Evolutionary conservation across 64 coral and sea anemone genomes (phyloP).

Genomic region (Montipora capricornis): DNA sequence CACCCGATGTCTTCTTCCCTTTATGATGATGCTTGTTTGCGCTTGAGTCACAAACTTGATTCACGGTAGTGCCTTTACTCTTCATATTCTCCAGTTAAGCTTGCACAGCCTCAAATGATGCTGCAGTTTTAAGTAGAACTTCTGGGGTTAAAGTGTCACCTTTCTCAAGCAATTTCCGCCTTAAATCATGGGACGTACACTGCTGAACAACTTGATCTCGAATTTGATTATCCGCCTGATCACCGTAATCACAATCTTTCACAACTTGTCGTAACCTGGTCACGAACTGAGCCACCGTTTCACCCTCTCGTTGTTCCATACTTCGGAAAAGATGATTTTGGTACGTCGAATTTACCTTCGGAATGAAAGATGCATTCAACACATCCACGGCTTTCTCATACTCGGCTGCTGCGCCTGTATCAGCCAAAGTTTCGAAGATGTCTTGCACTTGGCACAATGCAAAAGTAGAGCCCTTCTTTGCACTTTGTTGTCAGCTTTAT

Average conservation of each 20-base stretch:
- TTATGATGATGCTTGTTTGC: neutral
- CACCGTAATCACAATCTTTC: neutral
- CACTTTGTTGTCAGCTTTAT: neutral
- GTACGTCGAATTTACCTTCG: conserved; percentile 5
- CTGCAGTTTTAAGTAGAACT: neutral
- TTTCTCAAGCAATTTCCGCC: neutral
- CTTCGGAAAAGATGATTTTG: neutral
- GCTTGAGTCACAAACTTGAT: neutral
- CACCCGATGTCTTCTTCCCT: neutral
- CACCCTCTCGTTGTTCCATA: neutral
- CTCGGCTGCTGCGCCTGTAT: neutral
- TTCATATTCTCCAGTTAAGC: neutral
- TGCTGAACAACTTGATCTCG: neutral
- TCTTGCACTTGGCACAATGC: neutral
- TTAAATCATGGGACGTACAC: neutral
- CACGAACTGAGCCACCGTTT: neutral
- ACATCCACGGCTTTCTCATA: neutral
- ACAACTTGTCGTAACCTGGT: neutral
- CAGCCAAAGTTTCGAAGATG: neutral
- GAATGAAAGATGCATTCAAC: neutral
- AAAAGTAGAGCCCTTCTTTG: neutral
- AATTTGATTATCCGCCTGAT: too few relatives aligned
- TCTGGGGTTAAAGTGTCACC: too few relatives aligned
- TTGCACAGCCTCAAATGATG: neutral
- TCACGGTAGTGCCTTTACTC: neutral